A percentile compares a stretch with the other conserved stretches of the same genome.
Conservation (phyloP, 2,888 invertebrate species). For the Tachina fera region DNA sequence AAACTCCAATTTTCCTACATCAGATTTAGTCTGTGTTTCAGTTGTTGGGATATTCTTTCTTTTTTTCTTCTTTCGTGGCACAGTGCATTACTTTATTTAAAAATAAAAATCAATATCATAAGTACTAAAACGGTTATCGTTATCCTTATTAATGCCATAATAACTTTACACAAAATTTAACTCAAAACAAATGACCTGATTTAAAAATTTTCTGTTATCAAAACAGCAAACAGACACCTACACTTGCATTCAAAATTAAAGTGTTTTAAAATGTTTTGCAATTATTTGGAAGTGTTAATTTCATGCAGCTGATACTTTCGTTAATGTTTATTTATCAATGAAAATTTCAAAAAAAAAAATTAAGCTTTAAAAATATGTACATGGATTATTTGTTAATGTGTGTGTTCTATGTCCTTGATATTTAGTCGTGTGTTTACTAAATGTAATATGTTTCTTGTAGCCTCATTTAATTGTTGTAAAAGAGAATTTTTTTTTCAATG, state of each 20-base stretch:
- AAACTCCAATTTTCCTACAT: too few relatives aligned
- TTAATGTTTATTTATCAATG: too few relatives aligned
- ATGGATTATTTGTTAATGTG: not conserved
- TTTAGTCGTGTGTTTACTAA: slow-evolving; percentile 1
- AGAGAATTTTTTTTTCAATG: not conserved
- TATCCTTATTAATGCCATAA: not conserved
- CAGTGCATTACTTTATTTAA: not conserved
- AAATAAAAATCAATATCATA: not conserved
- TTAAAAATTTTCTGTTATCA: slow-evolving; percentile 9
- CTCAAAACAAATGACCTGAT: slow-evolving; percentile 21
- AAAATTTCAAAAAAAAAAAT: too few relatives aligned
- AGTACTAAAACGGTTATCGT: not conserved
- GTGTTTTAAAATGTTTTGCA: not conserved
- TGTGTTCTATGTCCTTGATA: not conserved
- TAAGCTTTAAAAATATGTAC: too few relatives aligned
- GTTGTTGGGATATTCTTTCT: too few relatives aligned
- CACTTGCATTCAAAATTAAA: not conserved
- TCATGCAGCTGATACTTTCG: too few relatives aligned
- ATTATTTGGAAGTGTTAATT: not conserved
- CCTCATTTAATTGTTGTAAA: not conserved
- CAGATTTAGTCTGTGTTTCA: too few relatives aligned
- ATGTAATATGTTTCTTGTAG: not conserved
- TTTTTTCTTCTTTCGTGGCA: too few relatives aligned
- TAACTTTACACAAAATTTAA: not conserved
- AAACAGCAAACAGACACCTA: not conserved